Evolutionary conservation across 1,140 invertebrate species (phyloP).

Genomic region (Drosophila tristis): DNA sequence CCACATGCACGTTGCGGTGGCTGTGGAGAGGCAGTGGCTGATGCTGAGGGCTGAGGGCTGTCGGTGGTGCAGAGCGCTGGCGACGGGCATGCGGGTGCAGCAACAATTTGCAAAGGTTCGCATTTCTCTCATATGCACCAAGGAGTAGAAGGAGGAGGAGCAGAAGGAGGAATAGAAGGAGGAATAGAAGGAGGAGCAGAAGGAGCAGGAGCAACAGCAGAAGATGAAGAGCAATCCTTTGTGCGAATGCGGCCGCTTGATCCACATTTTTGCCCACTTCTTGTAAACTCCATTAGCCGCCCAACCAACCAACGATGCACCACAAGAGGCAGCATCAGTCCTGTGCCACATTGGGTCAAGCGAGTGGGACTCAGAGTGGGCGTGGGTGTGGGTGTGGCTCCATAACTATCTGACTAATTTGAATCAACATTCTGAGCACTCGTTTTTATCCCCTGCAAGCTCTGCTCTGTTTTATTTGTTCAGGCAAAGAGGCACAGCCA

Average conservation of each 20-base stretch:
- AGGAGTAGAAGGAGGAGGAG: neutral
- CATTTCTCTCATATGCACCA: constrained; percentile 39
- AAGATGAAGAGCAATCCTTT: constrained; percentile 40
- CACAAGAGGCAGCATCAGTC: constrained; percentile 3
- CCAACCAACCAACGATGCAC: constrained; percentile 20
- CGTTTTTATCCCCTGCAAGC: constrained; percentile 14
- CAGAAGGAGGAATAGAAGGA: neutral
- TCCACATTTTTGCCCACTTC: constrained; percentile 62
- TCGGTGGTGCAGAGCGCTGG: neutral
- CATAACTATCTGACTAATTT: constrained; percentile 51
- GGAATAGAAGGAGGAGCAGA: neutral
- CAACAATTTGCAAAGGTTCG: constrained; percentile 72
- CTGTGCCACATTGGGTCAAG: constrained; percentile 4
- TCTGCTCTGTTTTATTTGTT: constrained; percentile 25
- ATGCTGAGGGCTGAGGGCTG: too few species aligned
- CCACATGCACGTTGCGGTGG: constrained; percentile 55
- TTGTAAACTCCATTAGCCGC: constrained; percentile 75
- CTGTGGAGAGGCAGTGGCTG: neutral
- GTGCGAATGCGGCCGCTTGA: constrained; percentile 65
- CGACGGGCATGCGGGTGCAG: constrained; percentile 41
- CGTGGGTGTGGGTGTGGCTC: neutral
- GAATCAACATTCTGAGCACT: constrained; percentile 34
- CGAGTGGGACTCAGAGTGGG: neutral
- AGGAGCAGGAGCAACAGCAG: constrained; percentile 1
- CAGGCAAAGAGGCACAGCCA: constrained; percentile 10